Evolutionary conservation across 2,888 invertebrate species (phyloP).

Genomic region (Eupeodes latifasciatus): DNA sequence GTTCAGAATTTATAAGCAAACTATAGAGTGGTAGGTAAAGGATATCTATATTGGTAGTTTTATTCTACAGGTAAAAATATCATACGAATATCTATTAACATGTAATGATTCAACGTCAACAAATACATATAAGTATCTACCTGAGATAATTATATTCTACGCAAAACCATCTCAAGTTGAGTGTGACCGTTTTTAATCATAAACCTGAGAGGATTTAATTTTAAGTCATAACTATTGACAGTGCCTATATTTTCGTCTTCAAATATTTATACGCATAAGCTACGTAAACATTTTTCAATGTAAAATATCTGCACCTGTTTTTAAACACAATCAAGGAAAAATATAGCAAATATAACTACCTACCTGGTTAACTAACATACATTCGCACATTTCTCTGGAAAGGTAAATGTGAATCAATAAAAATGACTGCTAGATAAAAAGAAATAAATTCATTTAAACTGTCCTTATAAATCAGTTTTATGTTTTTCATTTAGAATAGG

Average conservation of each 20-base stretch:
- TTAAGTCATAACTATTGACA: neutral
- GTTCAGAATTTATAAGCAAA: neutral
- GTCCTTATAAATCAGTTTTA: no score
- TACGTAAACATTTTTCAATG: no score
- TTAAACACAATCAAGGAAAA: no score
- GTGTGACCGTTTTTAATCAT: neutral
- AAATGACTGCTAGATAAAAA: no score
- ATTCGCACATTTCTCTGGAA: no score
- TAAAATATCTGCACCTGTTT: no score
- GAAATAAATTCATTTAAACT: no score
- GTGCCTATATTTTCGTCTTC: neutral
- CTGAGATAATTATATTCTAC: neutral
- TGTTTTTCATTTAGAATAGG: no score
- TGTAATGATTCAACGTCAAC: neutral
- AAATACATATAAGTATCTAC: neutral
- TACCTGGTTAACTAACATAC: no score
- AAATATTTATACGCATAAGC: neutral
- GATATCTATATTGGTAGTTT: neutral
- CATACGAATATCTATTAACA: neutral
- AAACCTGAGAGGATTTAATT: neutral
- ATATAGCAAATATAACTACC: no score
- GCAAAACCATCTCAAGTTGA: no score
- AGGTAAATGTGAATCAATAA: no score
- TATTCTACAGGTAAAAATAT: constrained; percentile 8
- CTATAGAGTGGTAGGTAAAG: neutral